Base-by-base conservation (phyloP, 2,113 vertebrate species). In the Paradoxurus hermaphroditus region DNA sequence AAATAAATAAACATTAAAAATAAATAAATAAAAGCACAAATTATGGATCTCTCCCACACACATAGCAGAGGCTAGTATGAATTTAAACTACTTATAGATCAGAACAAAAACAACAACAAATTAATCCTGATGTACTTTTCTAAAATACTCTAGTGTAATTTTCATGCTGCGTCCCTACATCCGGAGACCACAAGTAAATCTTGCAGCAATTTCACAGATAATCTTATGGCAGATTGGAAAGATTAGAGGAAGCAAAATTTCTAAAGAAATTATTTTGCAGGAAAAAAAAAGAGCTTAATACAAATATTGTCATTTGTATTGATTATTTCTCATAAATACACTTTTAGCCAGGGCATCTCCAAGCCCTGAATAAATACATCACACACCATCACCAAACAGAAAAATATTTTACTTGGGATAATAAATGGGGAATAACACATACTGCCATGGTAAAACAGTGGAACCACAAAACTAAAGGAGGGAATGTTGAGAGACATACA, bases 51-150 rank as follows among this genome's bases (percentile, higher is more conserved):
- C 67, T 65, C 83, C 63, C 67, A 59, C 70, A 82, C 65, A 51
- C 21, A n/a, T n/a, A 34, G 83, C 90, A 96, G 94, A 97, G 92
- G 16, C 78, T 41, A 77, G 34, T 82, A 36, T n/a, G 51, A 81
- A 94, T 94, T 86, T 53, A 97, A 96, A 81, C 91, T 51, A n/a
- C 73, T 86, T 68, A 94, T 12, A 89, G 36, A 96, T 83, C 77
- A 92, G 63, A 94, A 98, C 53, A 95, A 83, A 92, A 97, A 92
- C 79, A 97, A 93, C 49, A 97, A 95, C 87, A 97, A 95, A 96
- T 97, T 94, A 96, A 98, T 97, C 94, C 77, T 86, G 62, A 81
- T 56, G 21, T 67, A 92, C 59, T 94, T 97, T 94, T 93, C 79
- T 90, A 68, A 96, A 97, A 98, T 67, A 84, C 62, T 67, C 46